Conservation (phyloP, 1,140 invertebrate species). For the Bactericera cockerelli region DNA sequence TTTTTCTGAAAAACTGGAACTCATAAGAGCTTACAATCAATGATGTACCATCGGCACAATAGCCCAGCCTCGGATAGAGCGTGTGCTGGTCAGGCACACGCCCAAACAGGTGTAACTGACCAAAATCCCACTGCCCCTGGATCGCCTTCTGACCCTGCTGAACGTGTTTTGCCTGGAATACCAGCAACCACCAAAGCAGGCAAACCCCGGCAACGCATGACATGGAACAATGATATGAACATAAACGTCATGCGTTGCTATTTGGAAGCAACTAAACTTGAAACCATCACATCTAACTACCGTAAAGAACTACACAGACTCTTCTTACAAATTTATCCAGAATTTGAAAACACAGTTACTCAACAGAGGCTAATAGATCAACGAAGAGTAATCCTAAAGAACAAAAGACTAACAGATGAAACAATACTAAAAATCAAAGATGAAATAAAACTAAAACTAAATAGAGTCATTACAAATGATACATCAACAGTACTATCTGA, state of each 20-base stretch:
- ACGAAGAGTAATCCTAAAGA: background rate
- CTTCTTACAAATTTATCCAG: background rate
- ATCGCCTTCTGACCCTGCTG: too few relatives aligned
- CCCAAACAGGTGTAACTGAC: too few relatives aligned
- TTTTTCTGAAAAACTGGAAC: too few relatives aligned
- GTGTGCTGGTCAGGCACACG: too few relatives aligned
- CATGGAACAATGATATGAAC: background rate
- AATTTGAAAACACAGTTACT: background rate
- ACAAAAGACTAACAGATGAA: background rate
- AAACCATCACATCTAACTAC: background rate
- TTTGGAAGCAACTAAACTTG: background rate
- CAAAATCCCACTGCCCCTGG: too few relatives aligned
- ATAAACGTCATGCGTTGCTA: background rate
- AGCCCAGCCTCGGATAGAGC: too few relatives aligned
- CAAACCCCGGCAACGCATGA: background rate
- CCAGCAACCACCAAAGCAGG: background rate
- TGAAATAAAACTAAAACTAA: background rate
- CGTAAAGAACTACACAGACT: background rate
- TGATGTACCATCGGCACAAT: too few relatives aligned
- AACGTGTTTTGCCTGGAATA: background rate
- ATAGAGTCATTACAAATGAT: too few relatives aligned
- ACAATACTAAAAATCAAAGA: background rate
- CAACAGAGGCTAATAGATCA: background rate
- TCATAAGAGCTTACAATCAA: too few relatives aligned
- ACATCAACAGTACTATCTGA: too few relatives aligned